Evolutionary conservation across 2,888 invertebrate genomes (phyloP), one percentile per base, ranked within the genome.

Genomic region (Amiota communis): DNA sequence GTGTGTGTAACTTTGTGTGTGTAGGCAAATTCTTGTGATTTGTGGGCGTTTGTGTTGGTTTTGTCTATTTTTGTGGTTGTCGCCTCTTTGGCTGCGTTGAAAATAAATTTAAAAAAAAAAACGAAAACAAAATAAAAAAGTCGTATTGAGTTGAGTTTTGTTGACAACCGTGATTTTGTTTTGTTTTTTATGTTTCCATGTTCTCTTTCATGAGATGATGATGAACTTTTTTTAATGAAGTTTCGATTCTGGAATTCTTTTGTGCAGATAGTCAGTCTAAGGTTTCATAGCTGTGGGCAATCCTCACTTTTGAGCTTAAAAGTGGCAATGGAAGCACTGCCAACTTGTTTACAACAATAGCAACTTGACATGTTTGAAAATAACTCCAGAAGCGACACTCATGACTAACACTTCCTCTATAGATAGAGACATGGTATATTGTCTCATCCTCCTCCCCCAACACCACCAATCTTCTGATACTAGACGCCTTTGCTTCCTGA

Each of bases 181-280:
- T 36, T 36, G 8, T 36, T 36, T 36, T 36, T 36, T 36, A 36
- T 36, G 8, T 23, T 23, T 23, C 23, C 23, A 23, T 23, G 23
- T 23, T 23, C 2, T 23, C 23, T 23, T 23, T 23, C 3, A 36
- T 36, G 36, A 36, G 36, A 36, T 81, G 79, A 36, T 15, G 48
- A 84, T 84, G 84, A 80, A 83, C 80, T 83, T 84, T 36, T n/a
- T 36, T 82, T 83, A 84, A 84, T 83, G 83, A 83, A 83, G 80
- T 82, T 79, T 65, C 51, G 23, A 51, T 59, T 59, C 17, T 46
- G 63, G 12, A 36, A 63, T 63, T 63, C 6, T 68, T 68, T 65
- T 15, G 17, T 49, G 49, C 17, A 49, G 6, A 17, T 12, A 53
- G 15, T 15, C 15, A 53, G 15, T 15, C 15, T 20, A 15, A 59